These are phyloP conservation scores for Fundulus diaphanus DNA, from an alignment of 2,797 vertebrate species.

Conservation along the genomic window DNA sequence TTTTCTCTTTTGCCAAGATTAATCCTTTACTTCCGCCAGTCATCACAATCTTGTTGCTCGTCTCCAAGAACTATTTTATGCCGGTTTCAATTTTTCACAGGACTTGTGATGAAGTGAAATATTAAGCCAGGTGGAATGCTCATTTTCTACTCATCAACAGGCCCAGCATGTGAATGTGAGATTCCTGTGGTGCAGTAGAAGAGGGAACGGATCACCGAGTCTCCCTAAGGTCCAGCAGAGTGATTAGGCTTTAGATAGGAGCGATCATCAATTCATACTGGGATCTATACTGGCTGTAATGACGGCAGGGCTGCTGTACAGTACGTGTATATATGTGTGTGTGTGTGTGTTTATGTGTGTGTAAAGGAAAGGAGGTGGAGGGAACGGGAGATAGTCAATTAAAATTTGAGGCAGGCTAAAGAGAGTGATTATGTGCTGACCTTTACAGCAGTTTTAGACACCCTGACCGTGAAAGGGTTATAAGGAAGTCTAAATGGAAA, in stretches of 20 bases:
- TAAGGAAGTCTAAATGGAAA: slow-evolving; percentile 70
- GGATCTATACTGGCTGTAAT: slow-evolving; percentile 75
- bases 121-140: slow-evolving; percentile 75
- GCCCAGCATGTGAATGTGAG: slow-evolving; percentile 67
- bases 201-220: slow-evolving; percentile 75
- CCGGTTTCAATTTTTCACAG: slow-evolving; percentile 66
- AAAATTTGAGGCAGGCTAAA: slow-evolving; percentile 82
- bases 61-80: slow-evolving; percentile 60
- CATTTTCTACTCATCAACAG: slow-evolving; percentile 78
- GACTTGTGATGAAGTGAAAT: slow-evolving; percentile 67
- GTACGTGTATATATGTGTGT: slow-evolving; percentile 39
- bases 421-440: slow-evolving; percentile 83
- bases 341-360: slow-evolving; percentile 34
- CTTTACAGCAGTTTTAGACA: slow-evolving; percentile 81
- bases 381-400: slow-evolving; percentile 81
- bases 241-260: slow-evolving; percentile 80
- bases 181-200: slow-evolving; percentile 60
- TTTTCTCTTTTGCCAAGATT: slow-evolving; percentile 52
- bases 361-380: slow-evolving; percentile 8
- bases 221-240: slow-evolving; percentile 78
- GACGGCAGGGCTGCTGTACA: slow-evolving; percentile 61
- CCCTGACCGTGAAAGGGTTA: slow-evolving; percentile 74
- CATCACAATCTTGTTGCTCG: slow-evolving; percentile 48
- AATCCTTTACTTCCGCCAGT: slow-evolving; percentile 65
- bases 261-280: slow-evolving; percentile 82